Base-by-base conservation (phyloP, 2,797 vertebrate species). In the Rhinichthys osculus region DNA sequence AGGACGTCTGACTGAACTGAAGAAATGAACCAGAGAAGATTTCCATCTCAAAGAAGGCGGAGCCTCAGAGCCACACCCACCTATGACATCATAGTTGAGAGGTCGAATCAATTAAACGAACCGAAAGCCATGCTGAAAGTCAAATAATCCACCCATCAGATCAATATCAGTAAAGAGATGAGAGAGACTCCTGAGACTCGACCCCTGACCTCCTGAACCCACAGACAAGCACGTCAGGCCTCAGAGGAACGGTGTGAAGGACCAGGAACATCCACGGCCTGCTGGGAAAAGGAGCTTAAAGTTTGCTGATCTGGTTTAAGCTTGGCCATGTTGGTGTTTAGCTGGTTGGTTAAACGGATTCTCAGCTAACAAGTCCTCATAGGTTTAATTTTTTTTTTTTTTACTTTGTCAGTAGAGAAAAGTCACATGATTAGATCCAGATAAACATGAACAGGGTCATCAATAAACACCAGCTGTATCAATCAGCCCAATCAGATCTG, bases 81-180 rank as follows among this genome's bases (percentile, higher is more conserved):
- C 9, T 59, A 11, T 59, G 23, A 59, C 23, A 23, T n/a, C 57
- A 4, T 57, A 23, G 21, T n/a, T 54, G 16, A 50, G 30, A 73
- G 64, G 44, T 64, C 9, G 17, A 83, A 83, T 83, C 11, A 50
- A 19, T 83, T 13, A 77, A 69, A 57, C 69, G 73, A n/a, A 44
- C 23, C 1, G 30, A 70, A 35, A 59, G 71, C 27, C 52, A 50
- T 47, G 44, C 59, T 80, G 50, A 47, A 27, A 47, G 57, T 72
- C 54, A 17, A 72, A 50, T 40, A 47, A n/a, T 86, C 52, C 38
- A 73, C 13, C 30, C 71, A 33, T 14, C 17, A 72, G 80, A 77
- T 86, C 64, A 82, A 27, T 59, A 78, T 70, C 74, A 52, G 35
- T 86, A 38, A 59, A 82, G 85, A 50, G n/a, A 71, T n/a, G 74